Conservation (phyloP, 2,888 invertebrate species). For the Didymodactylos carnosus region DNA sequence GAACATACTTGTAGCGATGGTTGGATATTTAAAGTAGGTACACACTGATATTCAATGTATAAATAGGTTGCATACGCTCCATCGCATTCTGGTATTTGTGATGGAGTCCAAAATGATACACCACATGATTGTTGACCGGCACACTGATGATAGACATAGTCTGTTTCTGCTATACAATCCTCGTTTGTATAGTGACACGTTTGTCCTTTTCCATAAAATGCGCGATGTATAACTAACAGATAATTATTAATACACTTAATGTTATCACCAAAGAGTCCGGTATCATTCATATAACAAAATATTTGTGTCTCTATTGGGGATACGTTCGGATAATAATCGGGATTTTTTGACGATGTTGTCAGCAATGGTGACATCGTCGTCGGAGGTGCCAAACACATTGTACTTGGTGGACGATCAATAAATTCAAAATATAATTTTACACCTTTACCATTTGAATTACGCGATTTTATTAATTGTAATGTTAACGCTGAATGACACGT, state of each 20-base stretch:
- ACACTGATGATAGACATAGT: background rate
- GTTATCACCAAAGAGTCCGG: background rate
- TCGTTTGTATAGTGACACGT: background rate
- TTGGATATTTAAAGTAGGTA: background rate
- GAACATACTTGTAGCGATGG: background rate
- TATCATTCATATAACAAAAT: background rate
- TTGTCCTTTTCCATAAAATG: slow-evolving; percentile 1
- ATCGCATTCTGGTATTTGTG: slow-evolving; percentile 7
- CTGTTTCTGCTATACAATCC: background rate
- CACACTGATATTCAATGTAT: slow-evolving; percentile 9
- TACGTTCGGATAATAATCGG: background rate
- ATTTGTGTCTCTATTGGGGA: background rate
- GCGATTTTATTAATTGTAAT: background rate
- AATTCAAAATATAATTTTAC: background rate
- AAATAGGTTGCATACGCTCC: background rate
- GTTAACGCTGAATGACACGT: background rate
- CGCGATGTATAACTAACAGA: background rate
- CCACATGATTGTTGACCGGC: background rate
- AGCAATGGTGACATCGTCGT: background rate
- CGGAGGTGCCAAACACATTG: background rate
- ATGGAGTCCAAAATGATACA: slow-evolving; percentile 1
- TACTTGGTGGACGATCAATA: background rate
- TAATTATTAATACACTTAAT: slow-evolving; percentile 3
- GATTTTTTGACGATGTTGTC: background rate
- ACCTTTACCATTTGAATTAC: background rate